Percentiles rank a stretch among this genome's conserved stretches.
phyloP scores from a whole-genome alignment of 2,888 invertebrate species.

The Capitulum mitella region DNA sequence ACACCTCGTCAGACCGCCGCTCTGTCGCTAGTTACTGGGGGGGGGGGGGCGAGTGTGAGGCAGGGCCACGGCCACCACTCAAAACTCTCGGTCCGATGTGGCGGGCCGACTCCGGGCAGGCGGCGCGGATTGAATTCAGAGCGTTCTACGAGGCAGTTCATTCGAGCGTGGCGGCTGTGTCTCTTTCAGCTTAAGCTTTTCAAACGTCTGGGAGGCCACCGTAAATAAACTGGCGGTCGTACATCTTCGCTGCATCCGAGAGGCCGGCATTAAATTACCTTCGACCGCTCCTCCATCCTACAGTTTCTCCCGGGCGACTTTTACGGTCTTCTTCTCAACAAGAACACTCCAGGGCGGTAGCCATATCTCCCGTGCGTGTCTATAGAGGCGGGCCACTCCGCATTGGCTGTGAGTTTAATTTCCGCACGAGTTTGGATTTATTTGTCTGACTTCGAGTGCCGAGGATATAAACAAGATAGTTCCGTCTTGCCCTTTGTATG shows the following conservation, averaged over 20 bases:
- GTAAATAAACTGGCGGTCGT: not conserved
- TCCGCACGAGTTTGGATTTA: not conserved
- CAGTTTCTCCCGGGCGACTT: not conserved
- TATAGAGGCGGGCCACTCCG: not conserved
- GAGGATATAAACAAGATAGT: conserved; percentile 19
- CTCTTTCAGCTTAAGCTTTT: not conserved
- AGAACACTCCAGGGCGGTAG: not conserved
- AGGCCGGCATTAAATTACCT: not conserved
- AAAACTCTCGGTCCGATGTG: no score
- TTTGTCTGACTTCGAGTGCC: not conserved
- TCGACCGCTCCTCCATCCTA: not conserved
- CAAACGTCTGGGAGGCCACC: not conserved
- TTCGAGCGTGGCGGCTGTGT: no score
- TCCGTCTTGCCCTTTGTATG: conserved; percentile 6
- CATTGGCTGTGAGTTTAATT: conserved; percentile 5
- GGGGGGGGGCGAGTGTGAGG: no score
- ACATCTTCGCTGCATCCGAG: not conserved
- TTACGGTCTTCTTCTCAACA: not conserved
- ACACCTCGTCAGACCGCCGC: no score
- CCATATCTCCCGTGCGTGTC: not conserved
- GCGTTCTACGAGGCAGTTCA: no score
- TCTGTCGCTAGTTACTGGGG: no score
- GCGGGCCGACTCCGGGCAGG: no score
- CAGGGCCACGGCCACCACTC: no score
- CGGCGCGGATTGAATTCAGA: no score